A percentile compares a stretch with the other conserved stretches of the same genome.
Evolutionary conservation across 2,797 vertebrate species (phyloP).

Genomic region (Sciurus vulgaris): DNA sequence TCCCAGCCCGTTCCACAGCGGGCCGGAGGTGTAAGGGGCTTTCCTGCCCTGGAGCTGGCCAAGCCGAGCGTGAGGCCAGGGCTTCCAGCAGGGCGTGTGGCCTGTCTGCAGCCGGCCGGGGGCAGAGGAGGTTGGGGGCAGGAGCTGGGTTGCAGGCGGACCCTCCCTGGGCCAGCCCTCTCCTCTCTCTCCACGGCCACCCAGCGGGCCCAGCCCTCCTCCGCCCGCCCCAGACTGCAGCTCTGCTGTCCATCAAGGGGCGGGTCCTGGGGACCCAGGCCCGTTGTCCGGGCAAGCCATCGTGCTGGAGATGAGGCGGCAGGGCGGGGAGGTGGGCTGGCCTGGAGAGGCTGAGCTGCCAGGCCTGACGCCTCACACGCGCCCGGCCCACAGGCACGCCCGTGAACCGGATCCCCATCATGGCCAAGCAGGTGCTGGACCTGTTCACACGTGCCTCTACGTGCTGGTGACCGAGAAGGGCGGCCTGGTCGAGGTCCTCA

Average conservation of each 20-base stretch:
- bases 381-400: slow-evolving; percentile 92
- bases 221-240: background rate
- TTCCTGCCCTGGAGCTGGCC: fast-evolving
- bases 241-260: no score
- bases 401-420: slow-evolving; percentile 98
- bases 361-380: background rate
- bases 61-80: background rate
- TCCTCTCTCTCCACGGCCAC: background rate
- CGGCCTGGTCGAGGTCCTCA: slow-evolving; percentile 98
- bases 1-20: no score
- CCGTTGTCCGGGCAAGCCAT: no score
- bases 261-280: no score
- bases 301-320: no score
- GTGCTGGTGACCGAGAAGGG: slow-evolving; percentile 98
- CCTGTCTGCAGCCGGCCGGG: no score
- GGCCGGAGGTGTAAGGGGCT: slow-evolving; percentile 70
- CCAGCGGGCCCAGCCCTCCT: background rate
- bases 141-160: background rate
- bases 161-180: background rate
- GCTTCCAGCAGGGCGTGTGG: no score
- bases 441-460: slow-evolving; percentile 98
- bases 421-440: slow-evolving; percentile 99
- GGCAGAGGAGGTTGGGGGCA: no score
- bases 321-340: no score
- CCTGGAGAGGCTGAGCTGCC: fast-evolving